Conservation (phyloP, 2,797 vertebrate species). For the Alauda arvensis region DNA sequence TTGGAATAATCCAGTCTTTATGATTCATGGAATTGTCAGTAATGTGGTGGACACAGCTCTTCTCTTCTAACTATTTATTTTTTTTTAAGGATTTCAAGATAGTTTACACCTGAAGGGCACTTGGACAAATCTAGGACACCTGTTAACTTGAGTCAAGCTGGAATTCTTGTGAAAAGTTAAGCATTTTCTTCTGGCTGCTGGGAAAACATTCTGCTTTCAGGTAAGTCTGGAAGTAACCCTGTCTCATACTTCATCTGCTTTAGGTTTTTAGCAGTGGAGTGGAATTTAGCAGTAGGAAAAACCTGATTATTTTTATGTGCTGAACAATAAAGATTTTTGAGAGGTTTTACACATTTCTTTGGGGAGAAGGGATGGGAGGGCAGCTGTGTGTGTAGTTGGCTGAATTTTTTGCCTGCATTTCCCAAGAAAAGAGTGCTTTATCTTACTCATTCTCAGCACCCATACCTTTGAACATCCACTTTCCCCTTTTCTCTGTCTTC, state of each 20-base stretch:
- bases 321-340: not conserved
- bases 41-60: not conserved
- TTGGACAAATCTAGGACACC: not conserved
- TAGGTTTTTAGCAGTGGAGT: not conserved
- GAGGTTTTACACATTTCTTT: not conserved
- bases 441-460: not conserved
- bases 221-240: not conserved
- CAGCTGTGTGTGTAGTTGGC: not conserved
- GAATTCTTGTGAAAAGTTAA: not conserved
- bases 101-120: not conserved
- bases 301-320: not conserved
- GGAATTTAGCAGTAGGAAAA: not conserved
- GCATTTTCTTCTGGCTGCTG: not conserved
- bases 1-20: not conserved
- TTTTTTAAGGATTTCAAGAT: slow-evolving; percentile 10
- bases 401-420: not conserved
- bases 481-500: not conserved
- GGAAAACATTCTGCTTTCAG: not conserved
- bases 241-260: not conserved
- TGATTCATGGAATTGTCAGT: not conserved
- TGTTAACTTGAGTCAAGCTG: not conserved
- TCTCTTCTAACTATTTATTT: not conserved
- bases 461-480: not conserved
- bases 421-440: not conserved
- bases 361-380: too few relatives aligned